A percentile compares a stretch with the other conserved stretches of the same genome.
Evolutionary conservation across 2,113 vertebrate genomes (phyloP).

Genomic region (Calidris pugnax): DNA sequence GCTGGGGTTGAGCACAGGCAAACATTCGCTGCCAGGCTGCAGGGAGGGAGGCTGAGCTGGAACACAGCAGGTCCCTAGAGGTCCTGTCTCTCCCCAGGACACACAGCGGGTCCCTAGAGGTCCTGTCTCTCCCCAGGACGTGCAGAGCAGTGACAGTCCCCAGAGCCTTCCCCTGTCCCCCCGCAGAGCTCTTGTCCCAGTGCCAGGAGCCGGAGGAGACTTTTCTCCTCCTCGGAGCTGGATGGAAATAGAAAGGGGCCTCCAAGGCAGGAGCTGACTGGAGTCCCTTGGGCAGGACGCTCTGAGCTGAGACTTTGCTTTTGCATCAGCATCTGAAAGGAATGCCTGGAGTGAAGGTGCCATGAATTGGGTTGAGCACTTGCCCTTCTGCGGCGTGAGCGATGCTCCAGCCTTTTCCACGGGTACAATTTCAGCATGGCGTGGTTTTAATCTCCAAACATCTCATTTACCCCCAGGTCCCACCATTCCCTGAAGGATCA

Average conservation of each 20-base stretch:
- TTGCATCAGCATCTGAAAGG: background rate
- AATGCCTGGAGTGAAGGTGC: background rate
- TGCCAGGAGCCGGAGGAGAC: background rate
- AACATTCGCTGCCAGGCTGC: background rate
- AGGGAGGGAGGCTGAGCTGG: background rate
- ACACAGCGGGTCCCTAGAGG: background rate
- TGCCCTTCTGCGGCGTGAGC: accelerated
- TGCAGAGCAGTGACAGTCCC: background rate
- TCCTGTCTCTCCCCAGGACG: background rate
- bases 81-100: background rate
- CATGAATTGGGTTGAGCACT: background rate
- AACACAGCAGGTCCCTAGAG: background rate
- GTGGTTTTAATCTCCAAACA: accelerated
- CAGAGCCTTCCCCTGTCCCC: background rate
- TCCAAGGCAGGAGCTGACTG: background rate
- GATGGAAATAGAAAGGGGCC: background rate
- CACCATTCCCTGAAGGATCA: background rate
- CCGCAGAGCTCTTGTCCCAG: background rate
- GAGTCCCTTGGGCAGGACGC: background rate
- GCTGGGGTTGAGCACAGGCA: background rate
- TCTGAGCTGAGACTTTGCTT: background rate
- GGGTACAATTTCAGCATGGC: background rate
- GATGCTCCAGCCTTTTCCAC: background rate
- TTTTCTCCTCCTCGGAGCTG: background rate
- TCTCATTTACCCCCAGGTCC: background rate